Evolutionary conservation across 2,113 vertebrate genomes (phyloP).

Genomic region (Litocranius walleri): DNA sequence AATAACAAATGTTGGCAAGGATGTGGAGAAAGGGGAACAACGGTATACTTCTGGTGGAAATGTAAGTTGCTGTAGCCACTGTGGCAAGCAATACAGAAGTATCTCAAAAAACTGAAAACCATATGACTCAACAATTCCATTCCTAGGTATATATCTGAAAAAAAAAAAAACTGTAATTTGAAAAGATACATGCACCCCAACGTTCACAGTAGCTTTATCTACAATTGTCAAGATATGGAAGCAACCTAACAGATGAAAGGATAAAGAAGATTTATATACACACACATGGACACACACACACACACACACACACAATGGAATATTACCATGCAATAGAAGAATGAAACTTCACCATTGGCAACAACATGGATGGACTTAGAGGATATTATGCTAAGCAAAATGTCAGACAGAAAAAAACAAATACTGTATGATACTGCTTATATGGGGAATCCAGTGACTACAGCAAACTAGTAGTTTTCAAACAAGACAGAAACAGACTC

Average conservation of each 20-base stretch:
- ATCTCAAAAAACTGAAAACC: background rate
- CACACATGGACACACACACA: background rate
- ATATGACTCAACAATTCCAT: background rate
- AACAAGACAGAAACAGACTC: background rate
- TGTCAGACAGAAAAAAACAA: background rate
- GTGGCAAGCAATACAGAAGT: background rate
- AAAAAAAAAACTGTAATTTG: background rate
- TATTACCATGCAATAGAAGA: background rate
- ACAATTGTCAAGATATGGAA: background rate
- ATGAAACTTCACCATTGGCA: background rate
- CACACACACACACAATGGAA: background rate
- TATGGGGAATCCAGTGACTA: background rate
- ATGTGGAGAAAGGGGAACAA: background rate
- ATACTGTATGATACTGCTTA: background rate
- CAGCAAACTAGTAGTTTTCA: background rate
- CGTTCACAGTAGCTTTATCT: background rate
- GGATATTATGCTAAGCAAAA: background rate
- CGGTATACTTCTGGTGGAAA: background rate
- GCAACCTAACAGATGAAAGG: background rate
- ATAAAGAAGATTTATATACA: background rate
- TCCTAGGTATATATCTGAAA: background rate
- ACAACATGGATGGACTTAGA: background rate
- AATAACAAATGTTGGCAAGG: background rate
- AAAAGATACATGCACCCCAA: background rate
- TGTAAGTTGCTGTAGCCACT: background rate